Conservation (phyloP, 1,140 invertebrate species). For the Papilio helenus region DNA sequence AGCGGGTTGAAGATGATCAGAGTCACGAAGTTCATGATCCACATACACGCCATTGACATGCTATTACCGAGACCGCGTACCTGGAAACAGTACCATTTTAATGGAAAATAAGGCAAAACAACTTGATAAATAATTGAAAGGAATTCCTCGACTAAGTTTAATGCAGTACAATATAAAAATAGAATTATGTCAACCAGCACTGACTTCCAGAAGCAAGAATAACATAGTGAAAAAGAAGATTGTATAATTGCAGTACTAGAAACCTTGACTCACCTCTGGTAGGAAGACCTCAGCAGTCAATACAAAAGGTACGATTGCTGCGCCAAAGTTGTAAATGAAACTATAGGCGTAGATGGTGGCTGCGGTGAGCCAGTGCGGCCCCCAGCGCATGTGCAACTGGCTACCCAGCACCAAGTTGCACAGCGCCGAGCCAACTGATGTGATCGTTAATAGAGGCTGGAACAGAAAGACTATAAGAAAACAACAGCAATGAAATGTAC, state of each 20-base stretch:
- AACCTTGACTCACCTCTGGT: slow-evolving; percentile 60
- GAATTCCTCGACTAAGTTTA: not conserved
- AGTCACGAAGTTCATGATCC: slow-evolving; percentile 71
- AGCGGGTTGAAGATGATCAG: slow-evolving; percentile 70
- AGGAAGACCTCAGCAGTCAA: slow-evolving; percentile 70
- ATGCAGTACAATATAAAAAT: not conserved
- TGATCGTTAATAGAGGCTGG: slow-evolving; percentile 60
- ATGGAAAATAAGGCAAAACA: not conserved
- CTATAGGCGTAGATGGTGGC: slow-evolving; percentile 64
- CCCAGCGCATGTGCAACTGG: slow-evolving; percentile 63
- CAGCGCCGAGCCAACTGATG: slow-evolving; percentile 55
- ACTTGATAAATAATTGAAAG: no score
- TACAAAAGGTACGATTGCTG: slow-evolving; percentile 66
- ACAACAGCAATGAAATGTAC: no score
- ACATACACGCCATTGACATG: slow-evolving; percentile 62
- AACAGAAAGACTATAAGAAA: slow-evolving; percentile 21
- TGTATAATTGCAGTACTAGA: not conserved
- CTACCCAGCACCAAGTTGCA: slow-evolving; percentile 60
- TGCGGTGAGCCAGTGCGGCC: slow-evolving; percentile 65
- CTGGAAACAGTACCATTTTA: slow-evolving; percentile 47
- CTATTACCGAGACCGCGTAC: slow-evolving; percentile 73
- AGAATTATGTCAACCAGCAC: not conserved
- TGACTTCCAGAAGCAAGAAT: not conserved
- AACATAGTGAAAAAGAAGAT: not conserved
- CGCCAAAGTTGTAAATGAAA: slow-evolving; percentile 66